These are phyloP conservation scores for Acarapis woodi DNA, from an alignment of 1,140 invertebrate genomes.

Conservation along the genomic window DNA sequence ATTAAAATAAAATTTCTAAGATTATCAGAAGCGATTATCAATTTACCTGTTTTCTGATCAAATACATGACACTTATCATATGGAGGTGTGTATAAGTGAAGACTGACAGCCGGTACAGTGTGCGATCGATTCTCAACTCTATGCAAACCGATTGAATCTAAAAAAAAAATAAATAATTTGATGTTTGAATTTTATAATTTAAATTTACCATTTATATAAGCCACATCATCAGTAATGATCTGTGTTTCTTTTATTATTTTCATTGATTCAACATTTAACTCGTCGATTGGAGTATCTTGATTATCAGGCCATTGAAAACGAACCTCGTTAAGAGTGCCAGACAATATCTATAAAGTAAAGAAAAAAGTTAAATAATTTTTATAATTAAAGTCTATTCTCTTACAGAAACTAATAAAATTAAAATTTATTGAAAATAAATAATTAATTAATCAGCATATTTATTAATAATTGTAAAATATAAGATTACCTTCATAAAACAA, in stretches of 20 bases:
- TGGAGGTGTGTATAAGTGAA: constrained; percentile 88
- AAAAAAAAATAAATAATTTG: constrained; percentile 8
- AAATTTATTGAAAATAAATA: too few species aligned
- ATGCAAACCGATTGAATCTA: constrained; percentile 76
- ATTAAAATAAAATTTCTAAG: too few species aligned
- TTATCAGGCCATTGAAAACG: constrained; percentile 37
- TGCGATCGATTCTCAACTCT: constrained; percentile 81
- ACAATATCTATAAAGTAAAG: constrained; percentile 17
- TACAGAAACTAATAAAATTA: too few species aligned
- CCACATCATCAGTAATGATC: constrained; percentile 42
- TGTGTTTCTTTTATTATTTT: constrained; percentile 28
- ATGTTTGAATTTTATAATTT: too few species aligned
- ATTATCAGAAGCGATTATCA: too few species aligned
- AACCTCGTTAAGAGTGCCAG: constrained; percentile 28
- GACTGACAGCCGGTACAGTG: constrained; percentile 49
- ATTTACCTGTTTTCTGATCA: constrained; percentile 58
- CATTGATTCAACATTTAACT: constrained; percentile 16
- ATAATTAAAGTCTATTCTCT: too few species aligned
- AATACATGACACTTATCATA: constrained; percentile 65
- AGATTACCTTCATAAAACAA: constrained; percentile 74
- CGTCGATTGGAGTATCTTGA: constrained; percentile 16
- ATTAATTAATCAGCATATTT: too few species aligned
- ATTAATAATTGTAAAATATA: constrained; percentile 1
- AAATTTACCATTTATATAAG: constrained; percentile 73
- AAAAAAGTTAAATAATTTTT: not conserved